Evolutionary conservation across 1,140 invertebrate species (phyloP).

Genomic region (Manduca sexta): DNA sequence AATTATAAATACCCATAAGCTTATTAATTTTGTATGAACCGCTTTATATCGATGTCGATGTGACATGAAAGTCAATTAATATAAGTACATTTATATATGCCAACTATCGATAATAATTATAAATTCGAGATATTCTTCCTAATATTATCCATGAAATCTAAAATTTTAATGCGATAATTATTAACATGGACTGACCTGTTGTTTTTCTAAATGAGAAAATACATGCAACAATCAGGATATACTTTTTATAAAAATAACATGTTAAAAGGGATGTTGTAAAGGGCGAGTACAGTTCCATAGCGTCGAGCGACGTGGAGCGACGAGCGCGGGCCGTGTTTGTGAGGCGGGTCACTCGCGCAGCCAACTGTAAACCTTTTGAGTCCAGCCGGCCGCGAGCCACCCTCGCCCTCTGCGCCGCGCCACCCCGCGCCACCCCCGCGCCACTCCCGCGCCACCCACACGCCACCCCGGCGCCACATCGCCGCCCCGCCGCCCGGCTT

Average conservation of each 20-base stretch:
- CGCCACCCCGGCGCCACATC: background rate
- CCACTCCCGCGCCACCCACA: background rate
- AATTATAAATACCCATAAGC: too few species aligned
- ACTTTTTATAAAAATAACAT: slow-evolving; percentile 33
- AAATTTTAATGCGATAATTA: too few species aligned
- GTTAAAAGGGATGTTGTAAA: slow-evolving; percentile 35
- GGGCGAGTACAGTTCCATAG: slow-evolving; percentile 47
- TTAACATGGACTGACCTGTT: too few species aligned
- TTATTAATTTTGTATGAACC: too few species aligned
- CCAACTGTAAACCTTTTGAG: slow-evolving; percentile 68
- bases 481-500: slow-evolving; percentile 22
- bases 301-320: slow-evolving; percentile 36
- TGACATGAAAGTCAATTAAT: too few species aligned
- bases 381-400: slow-evolving; percentile 50
- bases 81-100: too few species aligned
- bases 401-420: slow-evolving; percentile 27
- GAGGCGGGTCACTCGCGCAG: slow-evolving; percentile 67
- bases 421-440: slow-evolving; percentile 8
- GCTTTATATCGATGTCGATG: too few species aligned
- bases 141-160: too few species aligned
- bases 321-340: slow-evolving; percentile 55
- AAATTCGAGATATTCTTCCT: too few species aligned
- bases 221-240: background rate
- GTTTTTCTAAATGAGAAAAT: slow-evolving; percentile 1
- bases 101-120: too few species aligned